phyloP scores from a whole-genome alignment of 2,888 invertebrate species.

The Baronia brevicornis region DNA sequence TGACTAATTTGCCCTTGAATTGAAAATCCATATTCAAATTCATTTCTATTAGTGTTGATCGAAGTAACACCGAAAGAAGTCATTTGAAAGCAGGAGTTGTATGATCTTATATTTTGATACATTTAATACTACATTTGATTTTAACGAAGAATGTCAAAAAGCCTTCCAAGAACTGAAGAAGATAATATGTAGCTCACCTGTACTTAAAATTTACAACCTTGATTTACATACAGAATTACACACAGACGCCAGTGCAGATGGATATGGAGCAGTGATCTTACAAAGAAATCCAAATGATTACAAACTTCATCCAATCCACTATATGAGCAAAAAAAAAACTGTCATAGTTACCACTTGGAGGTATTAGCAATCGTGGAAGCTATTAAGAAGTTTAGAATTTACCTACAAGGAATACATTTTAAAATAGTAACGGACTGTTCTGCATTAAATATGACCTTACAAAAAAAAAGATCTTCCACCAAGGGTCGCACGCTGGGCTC shows the following conservation, averaged over 20 bases:
- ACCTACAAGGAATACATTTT: conserved; percentile 21
- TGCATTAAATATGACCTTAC: conserved; percentile 22
- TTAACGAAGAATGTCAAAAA: conserved; percentile 15
- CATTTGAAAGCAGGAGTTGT: conserved; percentile 31
- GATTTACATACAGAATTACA: conserved; percentile 22
- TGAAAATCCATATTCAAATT: conserved; percentile 21
- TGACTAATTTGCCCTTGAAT: conserved; percentile 29
- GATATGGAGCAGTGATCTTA: conserved; percentile 20
- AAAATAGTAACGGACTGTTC: conserved; percentile 14
- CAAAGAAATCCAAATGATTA: conserved; percentile 18
- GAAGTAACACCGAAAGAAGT: conserved; percentile 29
- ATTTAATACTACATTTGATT: conserved; percentile 16
- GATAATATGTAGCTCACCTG: conserved; percentile 16
- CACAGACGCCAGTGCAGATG: conserved; percentile 21
- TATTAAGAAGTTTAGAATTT: conserved; percentile 21
- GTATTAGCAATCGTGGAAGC: conserved; percentile 20
- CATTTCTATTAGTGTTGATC: conserved; percentile 22
- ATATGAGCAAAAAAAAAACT: conserved; percentile 20
- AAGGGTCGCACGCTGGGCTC: conserved; percentile 24
- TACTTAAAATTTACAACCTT: conserved; percentile 17
- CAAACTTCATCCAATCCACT: conserved; percentile 19
- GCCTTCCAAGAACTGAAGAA: conserved; percentile 20
- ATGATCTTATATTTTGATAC: no score
- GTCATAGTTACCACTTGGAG: conserved; percentile 23
- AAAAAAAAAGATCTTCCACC: conserved; percentile 26